A percentile compares a stretch with the other conserved stretches of the same genome.
Conservation (phyloP, 2,113 vertebrate species). For the Plestiodon gilberti region DNA sequence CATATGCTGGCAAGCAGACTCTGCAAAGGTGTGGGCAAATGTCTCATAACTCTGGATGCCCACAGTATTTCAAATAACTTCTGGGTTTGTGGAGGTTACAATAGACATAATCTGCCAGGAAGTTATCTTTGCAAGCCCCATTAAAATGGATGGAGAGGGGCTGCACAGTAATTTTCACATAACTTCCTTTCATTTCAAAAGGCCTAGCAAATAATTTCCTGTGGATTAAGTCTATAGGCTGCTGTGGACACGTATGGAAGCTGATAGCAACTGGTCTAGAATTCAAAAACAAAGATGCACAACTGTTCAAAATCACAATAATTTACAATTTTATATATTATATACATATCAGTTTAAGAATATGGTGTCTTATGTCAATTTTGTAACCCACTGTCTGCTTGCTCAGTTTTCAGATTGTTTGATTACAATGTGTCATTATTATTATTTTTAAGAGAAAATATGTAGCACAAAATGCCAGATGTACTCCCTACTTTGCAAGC, state of each 20-base stretch:
- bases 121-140: neutral
- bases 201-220: neutral
- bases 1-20: conserved; percentile 80
- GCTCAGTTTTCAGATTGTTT: conserved; percentile 64
- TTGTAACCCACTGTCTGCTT: conserved; percentile 61
- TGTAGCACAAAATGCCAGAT: conserved; percentile 54
- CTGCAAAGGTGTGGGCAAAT: conserved; percentile 41
- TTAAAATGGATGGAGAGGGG: neutral
- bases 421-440: conserved; percentile 28
- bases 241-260: conserved; percentile 48
- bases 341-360: conserved; percentile 62
- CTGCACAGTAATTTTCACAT: neutral
- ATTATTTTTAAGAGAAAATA: conserved; percentile 35
- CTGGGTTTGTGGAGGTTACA: conserved; percentile 50
- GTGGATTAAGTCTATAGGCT: conserved; percentile 28
- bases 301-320: conserved; percentile 45
- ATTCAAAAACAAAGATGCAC: conserved; percentile 40
- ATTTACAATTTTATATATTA: conserved; percentile 63
- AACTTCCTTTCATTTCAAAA: neutral
- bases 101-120: neutral
- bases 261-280: conserved; percentile 48
- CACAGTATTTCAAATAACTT: conserved; percentile 51
- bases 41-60: conserved; percentile 49
- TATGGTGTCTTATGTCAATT: conserved; percentile 64
- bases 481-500: conserved; percentile 49